A percentile compares a stretch with the other conserved stretches of the same genome.
Evolutionary conservation across 2,113 vertebrate species (phyloP).

Genomic region (Oxyura jamaicensis): DNA sequence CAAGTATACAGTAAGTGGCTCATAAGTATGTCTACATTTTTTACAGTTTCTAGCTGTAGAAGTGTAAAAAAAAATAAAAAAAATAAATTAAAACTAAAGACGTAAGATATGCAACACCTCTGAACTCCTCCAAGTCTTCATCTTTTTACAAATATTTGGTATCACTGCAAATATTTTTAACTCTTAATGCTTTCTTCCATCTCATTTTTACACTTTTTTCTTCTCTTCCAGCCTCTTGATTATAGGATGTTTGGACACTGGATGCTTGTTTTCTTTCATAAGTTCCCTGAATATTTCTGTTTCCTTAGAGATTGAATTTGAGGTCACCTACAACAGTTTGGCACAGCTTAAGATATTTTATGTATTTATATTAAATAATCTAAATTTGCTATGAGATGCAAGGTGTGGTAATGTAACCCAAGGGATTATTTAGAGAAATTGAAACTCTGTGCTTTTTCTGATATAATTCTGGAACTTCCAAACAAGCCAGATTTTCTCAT

Average conservation of each 20-base stretch:
- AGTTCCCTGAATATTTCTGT: neutral
- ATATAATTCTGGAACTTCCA: neutral
- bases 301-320: neutral
- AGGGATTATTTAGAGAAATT: neutral
- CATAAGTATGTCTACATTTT: neutral
- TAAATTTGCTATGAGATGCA: neutral
- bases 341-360: neutral
- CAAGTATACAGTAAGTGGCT: neutral
- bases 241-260: neutral
- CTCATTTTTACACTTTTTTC: neutral
- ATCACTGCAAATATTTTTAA: neutral
- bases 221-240: neutral
- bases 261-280: neutral
- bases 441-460: neutral
- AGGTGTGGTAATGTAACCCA: neutral
- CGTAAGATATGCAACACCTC: neutral
- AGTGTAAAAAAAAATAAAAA: neutral
- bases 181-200: neutral
- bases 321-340: neutral
- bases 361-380: neutral
- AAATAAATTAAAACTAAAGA: neutral
- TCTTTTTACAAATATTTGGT: neutral
- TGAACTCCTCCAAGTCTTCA: neutral
- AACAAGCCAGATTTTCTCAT: slow-evolving; percentile 11
- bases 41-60: neutral